Conservation (phyloP, 2,888 invertebrate genomes). For the Drosophila pseudotakahashii region DNA sequence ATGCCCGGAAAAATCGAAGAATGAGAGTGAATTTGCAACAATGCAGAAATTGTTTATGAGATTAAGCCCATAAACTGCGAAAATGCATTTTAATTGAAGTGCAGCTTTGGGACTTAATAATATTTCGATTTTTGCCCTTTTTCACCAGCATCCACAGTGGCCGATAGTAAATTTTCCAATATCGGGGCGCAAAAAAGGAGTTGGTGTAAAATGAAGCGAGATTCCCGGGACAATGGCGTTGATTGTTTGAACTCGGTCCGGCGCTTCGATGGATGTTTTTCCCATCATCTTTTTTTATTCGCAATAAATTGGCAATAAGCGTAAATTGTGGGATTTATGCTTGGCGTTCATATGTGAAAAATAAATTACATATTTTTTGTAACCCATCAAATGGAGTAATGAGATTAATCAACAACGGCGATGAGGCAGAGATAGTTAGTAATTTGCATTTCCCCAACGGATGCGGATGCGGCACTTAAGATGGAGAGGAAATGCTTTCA, state of each 20-base stretch:
- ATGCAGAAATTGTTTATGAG: conserved; percentile 78
- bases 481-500: conserved; percentile 58
- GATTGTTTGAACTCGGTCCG: conserved; percentile 75
- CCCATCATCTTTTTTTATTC: conserved; percentile 13
- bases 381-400: conserved; percentile 42
- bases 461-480: conserved; percentile 70
- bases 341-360: conserved; percentile 27
- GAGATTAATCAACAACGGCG: conserved; percentile 59
- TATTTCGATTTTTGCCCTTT: conserved; percentile 44
- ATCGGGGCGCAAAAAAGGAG: conserved; percentile 62
- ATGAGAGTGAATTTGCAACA: conserved; percentile 55
- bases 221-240: conserved; percentile 66
- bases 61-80: conserved; percentile 81
- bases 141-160: conserved; percentile 37
- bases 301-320: conserved; percentile 76
- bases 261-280: conserved; percentile 45
- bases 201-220: conserved; percentile 60
- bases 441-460: conserved; percentile 43
- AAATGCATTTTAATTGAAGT: conserved; percentile 84
- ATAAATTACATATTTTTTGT: conserved; percentile 61
- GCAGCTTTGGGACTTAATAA: conserved; percentile 82
- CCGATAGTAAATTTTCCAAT: conserved; percentile 73
- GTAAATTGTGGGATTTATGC: conserved; percentile 68
- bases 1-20: conserved; percentile 11
- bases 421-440: conserved; percentile 15